A percentile compares a stretch with the other conserved stretches of the same genome.
These are phyloP conservation scores for Pogonus chalceus DNA, from an alignment of 1,140 invertebrate species.

Conservation along the genomic window DNA sequence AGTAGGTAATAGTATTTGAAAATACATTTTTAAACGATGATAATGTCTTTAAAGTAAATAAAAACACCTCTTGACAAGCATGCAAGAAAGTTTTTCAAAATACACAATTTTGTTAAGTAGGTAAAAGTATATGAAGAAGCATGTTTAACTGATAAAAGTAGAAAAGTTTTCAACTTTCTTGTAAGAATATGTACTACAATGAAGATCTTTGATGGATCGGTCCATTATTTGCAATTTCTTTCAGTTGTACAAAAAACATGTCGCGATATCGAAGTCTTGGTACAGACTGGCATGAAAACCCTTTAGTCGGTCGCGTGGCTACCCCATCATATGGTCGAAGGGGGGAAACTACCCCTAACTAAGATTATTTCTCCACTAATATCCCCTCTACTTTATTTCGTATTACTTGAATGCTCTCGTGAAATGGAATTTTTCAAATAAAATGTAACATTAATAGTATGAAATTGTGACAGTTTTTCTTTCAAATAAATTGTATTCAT, in stretches of 20 bases:
- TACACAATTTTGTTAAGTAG: background rate
- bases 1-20: background rate
- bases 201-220: no score
- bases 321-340: background rate
- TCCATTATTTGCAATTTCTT: background rate
- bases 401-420: no score
- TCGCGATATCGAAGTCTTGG: background rate
- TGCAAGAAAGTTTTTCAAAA: background rate
- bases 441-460: no score
- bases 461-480: no score
- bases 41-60: no score
- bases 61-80: no score
- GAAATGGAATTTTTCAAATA: no score
- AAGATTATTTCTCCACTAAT: background rate
- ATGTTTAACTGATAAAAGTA: background rate
- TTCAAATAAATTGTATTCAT: no score
- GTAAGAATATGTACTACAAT: no score
- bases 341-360: background rate
- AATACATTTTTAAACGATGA: background rate
- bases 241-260: background rate
- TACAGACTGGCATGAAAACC: background rate
- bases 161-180: background rate
- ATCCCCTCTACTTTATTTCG: background rate
- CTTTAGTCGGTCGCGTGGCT: background rate
- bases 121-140: background rate